These are phyloP conservation scores for Selene dorsalis DNA, from an alignment of 2,797 vertebrate species.

Conservation along the genomic window DNA sequence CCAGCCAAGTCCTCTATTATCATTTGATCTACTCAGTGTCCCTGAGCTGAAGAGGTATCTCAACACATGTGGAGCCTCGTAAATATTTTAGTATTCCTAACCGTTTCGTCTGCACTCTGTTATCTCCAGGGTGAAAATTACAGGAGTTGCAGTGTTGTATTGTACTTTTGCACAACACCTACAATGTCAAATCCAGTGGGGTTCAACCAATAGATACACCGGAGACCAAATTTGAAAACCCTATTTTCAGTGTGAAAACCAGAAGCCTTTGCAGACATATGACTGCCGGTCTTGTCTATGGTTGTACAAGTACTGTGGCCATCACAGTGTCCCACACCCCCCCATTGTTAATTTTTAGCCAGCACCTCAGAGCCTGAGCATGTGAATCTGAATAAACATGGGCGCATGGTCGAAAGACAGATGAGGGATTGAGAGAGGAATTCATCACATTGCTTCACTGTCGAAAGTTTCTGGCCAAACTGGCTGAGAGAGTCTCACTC, in stretches of 20 bases:
- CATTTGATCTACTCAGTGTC: conserved; percentile 43
- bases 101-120: not conserved
- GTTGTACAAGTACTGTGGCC: not conserved
- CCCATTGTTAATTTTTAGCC: conserved; percentile 46
- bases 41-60: conserved; percentile 13
- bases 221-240: conserved; percentile 2
- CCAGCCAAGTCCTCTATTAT: conserved; percentile 62
- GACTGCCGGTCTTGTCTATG: conserved; percentile 23
- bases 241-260: conserved; percentile 11
- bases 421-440: conserved; percentile 63
- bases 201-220: not conserved
- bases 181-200: not conserved
- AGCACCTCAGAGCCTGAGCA: conserved; percentile 51
- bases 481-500: conserved; percentile 10
- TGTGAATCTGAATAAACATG: conserved; percentile 62
- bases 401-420: conserved; percentile 46
- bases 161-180: not conserved
- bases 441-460: conserved; percentile 39
- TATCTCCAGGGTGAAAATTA: too few relatives aligned
- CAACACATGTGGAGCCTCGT: not conserved
- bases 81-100: conserved; percentile 18
- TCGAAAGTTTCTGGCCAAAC: conserved; percentile 45
- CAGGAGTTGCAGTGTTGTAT: not conserved
- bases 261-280: conserved; percentile 5
- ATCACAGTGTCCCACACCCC: conserved; percentile 25